Evolutionary conservation across 2,888 invertebrate genomes (phyloP), one percentile per base, ranked within the genome.

Genomic region (Latrodectus hesperus): DNA sequence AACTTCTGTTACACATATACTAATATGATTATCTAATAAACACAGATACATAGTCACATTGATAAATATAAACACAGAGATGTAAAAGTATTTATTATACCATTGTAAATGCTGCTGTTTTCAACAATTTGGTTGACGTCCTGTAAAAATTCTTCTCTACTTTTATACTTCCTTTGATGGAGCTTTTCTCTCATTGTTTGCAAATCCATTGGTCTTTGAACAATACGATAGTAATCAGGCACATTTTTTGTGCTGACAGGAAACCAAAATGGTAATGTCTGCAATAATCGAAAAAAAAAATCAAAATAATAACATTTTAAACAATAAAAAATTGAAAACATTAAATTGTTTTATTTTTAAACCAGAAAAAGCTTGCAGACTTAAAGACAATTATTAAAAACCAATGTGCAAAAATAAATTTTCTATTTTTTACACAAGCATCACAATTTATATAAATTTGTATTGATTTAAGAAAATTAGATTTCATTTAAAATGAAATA

Each of bases 71-170:
- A 38, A 38, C 6, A 38, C 38, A 38, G 38, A 38, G 38, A 38
- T 38, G 6, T 6, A 38, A 38, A 55, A 55, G 11, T 12, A 12
- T n/a, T 67, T n/a, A 67, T 3, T 22, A 85, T 89, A 94, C 97
- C 99, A 93, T 99, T 99, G 91, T 98, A 99, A 1, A 97, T 93
- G 8, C 95, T 95, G 12, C 98, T 98, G 93, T 99, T 99, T 91
- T 98, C 97, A 0, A 98, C 96, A 90, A 99, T 98, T 92, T 97
- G 97, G 93, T 97, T 96, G 2, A 99, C 96, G 92, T 99, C 99
- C 0, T 96, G 95, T 0, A 99, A 93, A 92, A 99, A 99, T 90
- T 97, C 97, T 92, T 98, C 98, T n/a, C 99, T 94, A 90, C 96
- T 97, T 91, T 97, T 97, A 92, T 99, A 99, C 90, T 96, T 96